Evolutionary conservation across 2,113 vertebrate species (phyloP).

Genomic region (Cnemophilus loriae): DNA sequence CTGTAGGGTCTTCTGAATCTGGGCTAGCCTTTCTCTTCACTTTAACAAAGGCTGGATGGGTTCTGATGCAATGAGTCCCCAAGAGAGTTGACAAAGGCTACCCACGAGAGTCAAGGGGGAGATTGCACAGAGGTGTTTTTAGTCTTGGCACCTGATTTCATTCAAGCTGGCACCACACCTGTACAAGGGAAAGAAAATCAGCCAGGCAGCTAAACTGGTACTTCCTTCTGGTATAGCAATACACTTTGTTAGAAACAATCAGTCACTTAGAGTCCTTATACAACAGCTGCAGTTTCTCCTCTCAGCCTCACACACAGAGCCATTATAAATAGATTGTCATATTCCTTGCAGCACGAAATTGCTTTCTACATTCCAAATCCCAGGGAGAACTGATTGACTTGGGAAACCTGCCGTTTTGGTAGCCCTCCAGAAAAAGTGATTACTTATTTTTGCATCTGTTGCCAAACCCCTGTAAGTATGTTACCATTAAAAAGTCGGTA

Average conservation of each 20-base stretch:
- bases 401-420: conserved; percentile 34
- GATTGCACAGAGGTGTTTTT: not conserved
- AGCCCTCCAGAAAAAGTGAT: conserved; percentile 3
- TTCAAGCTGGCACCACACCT: conserved; percentile 10
- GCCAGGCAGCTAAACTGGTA: not conserved
- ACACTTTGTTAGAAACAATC: conserved; percentile 53
- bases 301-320: conserved; percentile 30
- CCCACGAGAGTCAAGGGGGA: not conserved
- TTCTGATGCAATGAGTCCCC: not conserved
- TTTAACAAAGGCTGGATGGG: not conserved
- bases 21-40: not conserved
- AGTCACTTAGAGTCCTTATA: conserved; percentile 64
- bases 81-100: not conserved
- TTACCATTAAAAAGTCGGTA: conserved; percentile 5
- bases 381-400: conserved; percentile 26
- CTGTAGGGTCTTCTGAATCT: not conserved
- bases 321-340: conserved; percentile 69
- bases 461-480: conserved; percentile 30
- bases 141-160: not conserved
- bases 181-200: not conserved
- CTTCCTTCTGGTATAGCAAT: conserved; percentile 54
- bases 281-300: conserved; percentile 69
- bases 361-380: conserved; percentile 40
- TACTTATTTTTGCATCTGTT: conserved; percentile 36
- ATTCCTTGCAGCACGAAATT: conserved; percentile 54